Evolutionary conservation across 2,113 vertebrate genomes (phyloP).

Genomic region (Alectura lathami): DNA sequence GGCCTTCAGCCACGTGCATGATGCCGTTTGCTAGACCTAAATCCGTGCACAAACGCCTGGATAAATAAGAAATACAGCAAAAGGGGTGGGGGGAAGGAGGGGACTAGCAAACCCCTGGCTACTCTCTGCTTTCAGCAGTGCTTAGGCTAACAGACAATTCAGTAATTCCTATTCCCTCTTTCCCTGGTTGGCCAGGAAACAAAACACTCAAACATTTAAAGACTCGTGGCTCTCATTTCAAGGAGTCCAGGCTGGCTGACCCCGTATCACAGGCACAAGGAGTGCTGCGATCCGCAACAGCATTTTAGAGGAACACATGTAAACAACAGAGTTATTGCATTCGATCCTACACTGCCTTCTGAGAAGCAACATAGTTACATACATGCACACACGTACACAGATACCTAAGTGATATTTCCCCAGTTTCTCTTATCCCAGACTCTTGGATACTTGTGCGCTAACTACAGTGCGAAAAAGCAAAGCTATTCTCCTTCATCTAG

Average conservation of each 20-base stretch:
- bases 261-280: neutral
- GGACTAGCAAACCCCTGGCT: neutral
- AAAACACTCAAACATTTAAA: neutral
- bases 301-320: neutral
- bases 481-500: accelerated
- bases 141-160: neutral
- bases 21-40: neutral
- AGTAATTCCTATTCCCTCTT: neutral
- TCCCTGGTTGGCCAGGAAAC: neutral
- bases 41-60: accelerated
- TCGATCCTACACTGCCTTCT: neutral
- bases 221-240: neutral
- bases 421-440: neutral
- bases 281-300: neutral
- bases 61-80: neutral
- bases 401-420: neutral
- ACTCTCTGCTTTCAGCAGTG: neutral
- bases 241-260: neutral
- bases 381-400: too few species aligned
- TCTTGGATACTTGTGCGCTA: neutral
- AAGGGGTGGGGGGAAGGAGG: accelerated
- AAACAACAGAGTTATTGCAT: neutral
- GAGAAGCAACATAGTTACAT: neutral
- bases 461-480: neutral
- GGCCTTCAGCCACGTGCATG: neutral